Conservation (phyloP, 64 coral and sea anemone genomes). For the Montipora capricornis region DNA sequence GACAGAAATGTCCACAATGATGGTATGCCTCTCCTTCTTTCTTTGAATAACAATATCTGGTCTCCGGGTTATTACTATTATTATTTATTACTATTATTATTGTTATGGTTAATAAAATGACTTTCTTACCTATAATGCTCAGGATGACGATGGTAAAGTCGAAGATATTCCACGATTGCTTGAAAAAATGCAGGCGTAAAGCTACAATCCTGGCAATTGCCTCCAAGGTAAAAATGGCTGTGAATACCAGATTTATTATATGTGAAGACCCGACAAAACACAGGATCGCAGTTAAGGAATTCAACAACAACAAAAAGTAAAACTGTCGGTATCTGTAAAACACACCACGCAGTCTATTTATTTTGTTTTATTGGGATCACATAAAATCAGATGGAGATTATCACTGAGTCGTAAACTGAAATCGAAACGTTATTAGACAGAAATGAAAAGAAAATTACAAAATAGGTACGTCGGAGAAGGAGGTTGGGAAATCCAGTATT, state of each 20-base stretch:
- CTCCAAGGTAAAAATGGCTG: slow-evolving; percentile 85
- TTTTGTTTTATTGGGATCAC: neutral
- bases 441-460: too few relatives aligned
- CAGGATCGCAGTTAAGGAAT: slow-evolving; percentile 66
- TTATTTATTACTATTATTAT: neutral
- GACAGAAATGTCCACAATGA: too few relatives aligned
- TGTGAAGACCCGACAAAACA: slow-evolving; percentile 63
- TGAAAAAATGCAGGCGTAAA: slow-evolving; percentile 82
- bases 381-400: too few relatives aligned
- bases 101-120: neutral
- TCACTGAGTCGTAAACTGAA: too few relatives aligned
- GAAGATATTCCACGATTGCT: slow-evolving; percentile 92
- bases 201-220: slow-evolving; percentile 82
- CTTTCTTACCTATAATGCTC: slow-evolving; percentile 87
- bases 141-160: slow-evolving; percentile 90
- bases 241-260: slow-evolving; percentile 92
- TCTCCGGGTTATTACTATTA: too few relatives aligned
- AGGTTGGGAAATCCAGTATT: too few relatives aligned
- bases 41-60: too few relatives aligned
- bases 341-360: neutral
- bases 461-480: too few relatives aligned
- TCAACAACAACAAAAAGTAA: neutral
- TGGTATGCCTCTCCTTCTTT: too few relatives aligned
- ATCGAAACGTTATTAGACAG: too few relatives aligned
- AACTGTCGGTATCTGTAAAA: neutral